Percentiles rank a stretch among this genome's conserved stretches.
Conservation (phyloP, 2,797 vertebrate species). For the Anguilla megastoma region DNA sequence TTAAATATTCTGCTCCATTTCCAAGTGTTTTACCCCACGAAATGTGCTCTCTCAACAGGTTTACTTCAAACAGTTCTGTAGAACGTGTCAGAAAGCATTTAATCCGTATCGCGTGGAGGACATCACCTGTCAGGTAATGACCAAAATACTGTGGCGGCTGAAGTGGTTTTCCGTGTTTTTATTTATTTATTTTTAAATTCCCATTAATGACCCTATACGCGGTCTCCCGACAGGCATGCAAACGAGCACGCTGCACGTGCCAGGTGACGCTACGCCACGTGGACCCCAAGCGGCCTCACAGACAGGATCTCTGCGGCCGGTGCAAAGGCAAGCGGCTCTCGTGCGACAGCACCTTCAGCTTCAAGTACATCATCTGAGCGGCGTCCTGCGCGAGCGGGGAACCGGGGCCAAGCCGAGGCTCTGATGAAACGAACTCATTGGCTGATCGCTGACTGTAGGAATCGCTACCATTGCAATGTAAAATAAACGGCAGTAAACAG, state of each 20-base stretch:
- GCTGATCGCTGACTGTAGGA: slow-evolving; percentile 50
- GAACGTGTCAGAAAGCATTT: slow-evolving; percentile 91
- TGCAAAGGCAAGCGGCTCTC: slow-evolving; percentile 96
- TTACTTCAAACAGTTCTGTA: slow-evolving; percentile 96
- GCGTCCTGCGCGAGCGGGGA: not conserved
- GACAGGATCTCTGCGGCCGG: slow-evolving; percentile 93
- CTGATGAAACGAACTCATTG: slow-evolving; percentile 43
- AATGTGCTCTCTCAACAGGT: slow-evolving; percentile 72
- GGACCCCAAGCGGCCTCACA: slow-evolving; percentile 92
- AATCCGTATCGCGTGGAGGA: slow-evolving; percentile 97
- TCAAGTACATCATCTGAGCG: slow-evolving; percentile 93
- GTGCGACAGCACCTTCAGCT: slow-evolving; percentile 97
- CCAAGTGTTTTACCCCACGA: too few relatives aligned
- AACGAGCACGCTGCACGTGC: slow-evolving; percentile 88
- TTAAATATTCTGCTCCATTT: not conserved
- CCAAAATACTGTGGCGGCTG: too few relatives aligned
- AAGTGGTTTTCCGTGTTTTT: not conserved
- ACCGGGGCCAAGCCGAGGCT: slow-evolving; percentile 31
- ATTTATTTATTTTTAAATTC: not conserved
- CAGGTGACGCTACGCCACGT: slow-evolving; percentile 87
- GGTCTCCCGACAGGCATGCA: slow-evolving; percentile 77
- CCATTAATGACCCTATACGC: too few relatives aligned
- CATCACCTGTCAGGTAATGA: slow-evolving; percentile 87
- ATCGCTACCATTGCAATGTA: slow-evolving; percentile 39
- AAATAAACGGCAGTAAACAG: slow-evolving; percentile 63